phyloP scores from a whole-genome alignment of 2,888 invertebrate species.

The Oeneis ivallda region DNA sequence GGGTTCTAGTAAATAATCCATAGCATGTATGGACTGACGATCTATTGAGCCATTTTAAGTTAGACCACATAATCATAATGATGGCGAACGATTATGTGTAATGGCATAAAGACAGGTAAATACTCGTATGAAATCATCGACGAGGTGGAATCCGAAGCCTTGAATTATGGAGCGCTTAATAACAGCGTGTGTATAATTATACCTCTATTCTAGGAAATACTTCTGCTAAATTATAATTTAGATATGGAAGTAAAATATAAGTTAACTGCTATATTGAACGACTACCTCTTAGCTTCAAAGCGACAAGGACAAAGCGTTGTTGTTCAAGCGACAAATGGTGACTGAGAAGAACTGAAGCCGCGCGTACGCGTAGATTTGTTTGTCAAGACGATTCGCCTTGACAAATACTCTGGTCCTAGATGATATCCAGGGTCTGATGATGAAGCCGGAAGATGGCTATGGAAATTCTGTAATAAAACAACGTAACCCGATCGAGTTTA shows the following conservation, averaged over 20 bases:
- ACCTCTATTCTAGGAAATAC: conserved; percentile 14
- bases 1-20: background rate
- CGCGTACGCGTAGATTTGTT: background rate
- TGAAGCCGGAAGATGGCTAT: no score
- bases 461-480: no score
- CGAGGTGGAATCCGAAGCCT: conserved; percentile 15
- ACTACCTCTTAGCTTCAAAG: background rate
- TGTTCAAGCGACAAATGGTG: no score
- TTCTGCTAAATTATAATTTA: conserved; percentile 8
- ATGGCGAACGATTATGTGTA: conserved; percentile 20
- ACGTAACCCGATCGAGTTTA: no score
- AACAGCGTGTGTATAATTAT: conserved; percentile 15
- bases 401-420: no score
- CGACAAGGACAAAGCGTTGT: no score
- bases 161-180: conserved; percentile 24
- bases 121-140: conserved; percentile 19
- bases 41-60: background rate
- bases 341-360: background rate
- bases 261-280: background rate
- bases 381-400: no score
- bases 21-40: no score
- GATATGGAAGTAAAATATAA: conserved; percentile 1
- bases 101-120: conserved; percentile 26
- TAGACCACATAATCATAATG: conserved; percentile 10
- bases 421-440: no score